Conservation (phyloP, 92 coral and sea anemone genomes). For the Palythoa grandiflora region DNA sequence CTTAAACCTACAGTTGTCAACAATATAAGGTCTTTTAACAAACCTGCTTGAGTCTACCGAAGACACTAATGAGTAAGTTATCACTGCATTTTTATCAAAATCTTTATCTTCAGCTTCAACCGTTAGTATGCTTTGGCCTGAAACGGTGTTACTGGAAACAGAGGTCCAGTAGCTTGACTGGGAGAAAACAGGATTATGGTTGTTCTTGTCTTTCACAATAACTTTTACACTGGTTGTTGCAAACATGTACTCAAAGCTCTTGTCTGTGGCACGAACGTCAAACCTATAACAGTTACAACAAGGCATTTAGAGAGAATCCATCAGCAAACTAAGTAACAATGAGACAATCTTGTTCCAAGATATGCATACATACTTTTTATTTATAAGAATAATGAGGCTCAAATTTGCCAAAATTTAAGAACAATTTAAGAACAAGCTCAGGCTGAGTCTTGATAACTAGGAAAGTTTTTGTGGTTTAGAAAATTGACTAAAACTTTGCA, state of each 20-base stretch:
- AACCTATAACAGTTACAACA: slow-evolving; percentile 17
- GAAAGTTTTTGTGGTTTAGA: too few relatives aligned
- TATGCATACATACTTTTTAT: too few relatives aligned
- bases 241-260: slow-evolving; percentile 66
- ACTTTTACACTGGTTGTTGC: slow-evolving; percentile 78
- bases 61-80: slow-evolving; percentile 57
- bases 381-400: too few relatives aligned
- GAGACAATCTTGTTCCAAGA: background rate
- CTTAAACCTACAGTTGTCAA: background rate
- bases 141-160: slow-evolving; percentile 63
- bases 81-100: slow-evolving; percentile 79
- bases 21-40: background rate
- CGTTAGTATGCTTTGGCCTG: slow-evolving; percentile 64
- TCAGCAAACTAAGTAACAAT: background rate
- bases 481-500: too few relatives aligned
- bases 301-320: too few relatives aligned
- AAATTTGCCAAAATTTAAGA: too few relatives aligned
- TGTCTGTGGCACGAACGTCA: slow-evolving; percentile 85
- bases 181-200: slow-evolving; percentile 75
- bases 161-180: slow-evolving; percentile 73
- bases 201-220: slow-evolving; percentile 75
- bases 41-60: slow-evolving; percentile 54
- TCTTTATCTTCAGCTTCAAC: slow-evolving; percentile 79
- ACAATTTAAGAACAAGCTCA: too few relatives aligned
- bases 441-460: too few relatives aligned